Base-by-base conservation (phyloP, 1,140 invertebrate genomes). In the Sycobia sp. region DNA sequence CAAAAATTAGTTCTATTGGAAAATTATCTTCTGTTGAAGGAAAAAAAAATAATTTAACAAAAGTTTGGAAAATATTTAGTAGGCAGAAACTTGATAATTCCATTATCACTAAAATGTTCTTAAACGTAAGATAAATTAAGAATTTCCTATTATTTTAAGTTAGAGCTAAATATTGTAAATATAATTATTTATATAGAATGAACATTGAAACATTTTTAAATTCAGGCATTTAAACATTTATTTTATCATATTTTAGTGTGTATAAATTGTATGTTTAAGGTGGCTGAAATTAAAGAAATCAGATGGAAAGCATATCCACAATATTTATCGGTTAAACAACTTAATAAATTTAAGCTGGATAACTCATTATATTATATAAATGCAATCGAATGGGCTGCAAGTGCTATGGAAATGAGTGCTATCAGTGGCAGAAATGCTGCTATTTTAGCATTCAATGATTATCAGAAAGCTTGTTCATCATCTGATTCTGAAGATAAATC, bases 391-490 rank as follows among this genome's bases (percentile, higher is more conserved):
- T 85, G 85, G 83, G 84, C 84, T 11, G 88, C 87, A 2, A 89
- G 87, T 75, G 86, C 89, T 0, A 90, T 91, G 84, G 89, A 91
- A 79, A 90, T 90, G 87, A 86, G 84, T 75, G 81, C 84, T 16
- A 85, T 91, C 57, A 84, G 82, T 46, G 88, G 82, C 1, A 84
- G 84, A 73, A 91, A 91, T 79, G 84, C 86, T 32, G 89, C 88
- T 16, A 75, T 88, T 49, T 75, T 89, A 41, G 83, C 84, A 0
- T 67, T 78, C 55, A 74, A 79, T 41, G 67, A 80, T 59, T 79
- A 71, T 54, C 34, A 27, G 32, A 14, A 60, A 41, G 71, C 63
- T 41, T 63, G 43, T 63, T 55, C 34, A 8, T 16, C n/a, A 7
- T 23, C n/a, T n/a, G n/a, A n/a, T n/a, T n/a, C n/a, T n/a, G n/a